These are phyloP conservation scores for Hirtodrosophila cameraria DNA, from an alignment of 2,888 invertebrate genomes.

Conservation along the genomic window DNA sequence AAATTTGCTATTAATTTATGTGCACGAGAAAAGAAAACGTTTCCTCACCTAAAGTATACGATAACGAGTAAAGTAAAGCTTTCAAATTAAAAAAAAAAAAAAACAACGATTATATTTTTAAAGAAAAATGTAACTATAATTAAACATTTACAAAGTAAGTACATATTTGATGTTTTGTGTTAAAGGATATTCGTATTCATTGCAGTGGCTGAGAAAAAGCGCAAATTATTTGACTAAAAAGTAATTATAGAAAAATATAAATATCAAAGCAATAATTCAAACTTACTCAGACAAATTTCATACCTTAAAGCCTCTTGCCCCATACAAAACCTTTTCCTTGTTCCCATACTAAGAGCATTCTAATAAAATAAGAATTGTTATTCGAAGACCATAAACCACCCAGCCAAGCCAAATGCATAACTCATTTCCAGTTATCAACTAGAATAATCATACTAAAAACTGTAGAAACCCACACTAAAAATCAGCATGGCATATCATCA, in stretches of 20 bases:
- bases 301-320: no score
- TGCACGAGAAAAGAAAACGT: constrained; percentile 28
- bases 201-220: no score
- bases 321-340: no score
- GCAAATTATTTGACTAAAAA: no score
- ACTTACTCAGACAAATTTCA: no score
- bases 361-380: constrained; percentile 16
- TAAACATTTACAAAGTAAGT: no score
- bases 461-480: constrained; percentile 46
- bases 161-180: no score
- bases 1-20: constrained; percentile 77
- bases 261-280: no score
- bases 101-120: no score
- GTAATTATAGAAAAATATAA: no score
- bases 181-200: no score
- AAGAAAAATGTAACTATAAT: no score
- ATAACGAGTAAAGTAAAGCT: constrained; percentile 14
- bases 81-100: constrained; percentile 2
- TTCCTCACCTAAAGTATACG: constrained; percentile 17
- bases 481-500: constrained; percentile 61
- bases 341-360: not conserved
- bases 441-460: constrained; percentile 52
- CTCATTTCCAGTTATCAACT: constrained; percentile 34
- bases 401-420: constrained; percentile 26
- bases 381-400: constrained; percentile 48